Evolutionary conservation across 2,888 invertebrate genomes (phyloP).

Genomic region (Pardosa pseudoannulata): DNA sequence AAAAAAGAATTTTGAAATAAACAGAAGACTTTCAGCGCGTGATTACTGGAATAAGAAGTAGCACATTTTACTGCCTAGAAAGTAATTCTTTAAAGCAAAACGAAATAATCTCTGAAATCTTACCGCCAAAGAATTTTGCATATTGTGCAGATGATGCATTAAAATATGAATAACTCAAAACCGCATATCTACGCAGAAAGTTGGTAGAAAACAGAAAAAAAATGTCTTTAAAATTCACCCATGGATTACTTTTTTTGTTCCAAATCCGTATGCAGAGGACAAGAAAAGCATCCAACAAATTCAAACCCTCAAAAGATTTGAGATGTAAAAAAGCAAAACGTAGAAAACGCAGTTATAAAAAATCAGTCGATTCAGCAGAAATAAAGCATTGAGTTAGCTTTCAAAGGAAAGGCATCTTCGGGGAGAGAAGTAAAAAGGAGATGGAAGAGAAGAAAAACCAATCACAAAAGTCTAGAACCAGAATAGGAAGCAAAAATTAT

Average conservation of each 20-base stretch:
- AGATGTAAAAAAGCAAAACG: slow-evolving; percentile 9
- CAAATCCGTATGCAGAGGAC: slow-evolving; percentile 35
- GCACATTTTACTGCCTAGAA: too few relatives aligned
- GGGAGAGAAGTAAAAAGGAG: slow-evolving; percentile 33
- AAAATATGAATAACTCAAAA: slow-evolving; percentile 22
- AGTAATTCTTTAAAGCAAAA: too few relatives aligned
- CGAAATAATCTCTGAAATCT: not conserved
- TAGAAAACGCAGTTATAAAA: slow-evolving; percentile 32
- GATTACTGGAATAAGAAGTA: too few relatives aligned
- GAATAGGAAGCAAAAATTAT: slow-evolving; percentile 31
- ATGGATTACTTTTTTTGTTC: slow-evolving; percentile 27
- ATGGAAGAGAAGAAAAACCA: slow-evolving; percentile 12
- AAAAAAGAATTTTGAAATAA: too few relatives aligned
- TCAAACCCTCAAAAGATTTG: slow-evolving; percentile 41
- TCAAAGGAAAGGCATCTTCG: slow-evolving; percentile 45
- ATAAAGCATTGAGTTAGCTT: slow-evolving; percentile 35
- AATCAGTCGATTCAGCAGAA: slow-evolving; percentile 47
- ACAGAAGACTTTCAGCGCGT: too few relatives aligned
- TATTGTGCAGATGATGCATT: not conserved
- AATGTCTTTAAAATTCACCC: slow-evolving; percentile 31
- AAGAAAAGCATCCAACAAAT: slow-evolving; percentile 26
- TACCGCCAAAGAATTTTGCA: not conserved
- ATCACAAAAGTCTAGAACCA: not conserved
- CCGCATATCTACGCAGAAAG: slow-evolving; percentile 31
- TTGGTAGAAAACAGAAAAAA: slow-evolving; percentile 13